Evolutionary conservation across 2,797 vertebrate species (phyloP), one percentile per base, ranked within the genome.

Genomic region (Otolemur crassicaudatus): DNA sequence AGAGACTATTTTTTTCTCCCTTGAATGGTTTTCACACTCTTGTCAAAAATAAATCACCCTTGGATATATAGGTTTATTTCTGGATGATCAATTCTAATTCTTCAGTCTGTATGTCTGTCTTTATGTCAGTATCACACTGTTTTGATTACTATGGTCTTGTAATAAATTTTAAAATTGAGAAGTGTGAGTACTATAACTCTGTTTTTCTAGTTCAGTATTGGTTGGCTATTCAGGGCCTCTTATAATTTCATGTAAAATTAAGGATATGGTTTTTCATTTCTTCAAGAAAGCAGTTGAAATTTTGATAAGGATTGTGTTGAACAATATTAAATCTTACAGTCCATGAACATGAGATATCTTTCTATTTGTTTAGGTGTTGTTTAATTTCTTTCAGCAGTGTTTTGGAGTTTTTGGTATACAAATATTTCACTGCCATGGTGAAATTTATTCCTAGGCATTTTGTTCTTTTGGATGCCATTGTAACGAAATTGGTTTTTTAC

Each of bases 91-190:
- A 3, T 70, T 94, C 34, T 87, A 69, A 75, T 75, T 19, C 53
- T 29, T 63, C 46, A 22, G 53, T 83, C 40, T 88, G 13, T 87
- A 58, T 86, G 4, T 90, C 25, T 70, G 8, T 77, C 29, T 43
- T 87, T 40, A 22, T 37, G 31, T 20, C 23, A 34, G 11, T 3
- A 58, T 12, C 3, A 53, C 17, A 40, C 16, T 65, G n/a, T 87
- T 80, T 70, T 81, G 69, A 22, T 96, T 76, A 85, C 40, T 77
- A 29, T 81, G 81, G 34, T 29, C 84, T 94, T 67, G 19, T 40
- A 76, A 25, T 31, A 56, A 79, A 87, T 29, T 95, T 93, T 83
- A 61, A 72, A 93, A 81, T 89, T 29, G 20, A 75, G 34, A 90
- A 53, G 12, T 60, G 0, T 87, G n/a, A 56, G 9, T 72, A 77